Evolutionary conservation across 2,797 vertebrate genomes (phyloP).

Genomic region (Oreochromis mossambicus): DNA sequence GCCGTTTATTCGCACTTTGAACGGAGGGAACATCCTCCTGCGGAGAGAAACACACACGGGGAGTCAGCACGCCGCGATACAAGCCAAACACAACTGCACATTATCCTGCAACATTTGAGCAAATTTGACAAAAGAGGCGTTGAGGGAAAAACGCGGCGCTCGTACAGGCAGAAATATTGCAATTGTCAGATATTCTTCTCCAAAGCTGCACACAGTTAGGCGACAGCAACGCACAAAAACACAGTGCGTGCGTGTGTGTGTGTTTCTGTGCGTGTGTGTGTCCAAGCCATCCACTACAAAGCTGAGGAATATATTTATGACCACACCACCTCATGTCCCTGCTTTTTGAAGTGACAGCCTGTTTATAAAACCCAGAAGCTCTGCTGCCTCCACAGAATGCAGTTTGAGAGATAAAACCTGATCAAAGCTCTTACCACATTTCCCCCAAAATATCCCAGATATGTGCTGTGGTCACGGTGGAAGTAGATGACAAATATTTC

Average conservation of each 20-base stretch:
- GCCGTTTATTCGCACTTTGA: slow-evolving; percentile 95
- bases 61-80: slow-evolving; percentile 9
- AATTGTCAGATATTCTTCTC: slow-evolving; percentile 9
- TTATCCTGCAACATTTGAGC: not conserved
- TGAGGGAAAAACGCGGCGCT: not conserved
- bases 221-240: not conserved
- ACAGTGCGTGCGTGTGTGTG: not conserved
- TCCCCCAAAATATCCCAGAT: slow-evolving; percentile 11
- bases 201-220: not conserved
- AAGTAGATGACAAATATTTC: not conserved
- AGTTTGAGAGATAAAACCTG: slow-evolving; percentile 26
- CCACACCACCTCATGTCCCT: slow-evolving; percentile 45
- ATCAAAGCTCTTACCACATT: not conserved
- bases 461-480: not conserved
- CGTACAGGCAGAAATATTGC: not conserved
- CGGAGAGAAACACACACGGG: slow-evolving; percentile 1
- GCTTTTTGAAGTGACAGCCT: slow-evolving; percentile 67
- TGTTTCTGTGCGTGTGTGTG: slow-evolving; percentile 18
- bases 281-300: slow-evolving; percentile 30
- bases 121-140: not conserved
- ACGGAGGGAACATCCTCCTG: slow-evolving; percentile 98
- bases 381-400: slow-evolving; percentile 41
- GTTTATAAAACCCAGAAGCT: slow-evolving; percentile 68
- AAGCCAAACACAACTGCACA: not conserved
- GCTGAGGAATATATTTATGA: slow-evolving; percentile 59